Evolutionary conservation across 2,113 vertebrate species (phyloP).

Genomic region (Rissa tridactyla): DNA sequence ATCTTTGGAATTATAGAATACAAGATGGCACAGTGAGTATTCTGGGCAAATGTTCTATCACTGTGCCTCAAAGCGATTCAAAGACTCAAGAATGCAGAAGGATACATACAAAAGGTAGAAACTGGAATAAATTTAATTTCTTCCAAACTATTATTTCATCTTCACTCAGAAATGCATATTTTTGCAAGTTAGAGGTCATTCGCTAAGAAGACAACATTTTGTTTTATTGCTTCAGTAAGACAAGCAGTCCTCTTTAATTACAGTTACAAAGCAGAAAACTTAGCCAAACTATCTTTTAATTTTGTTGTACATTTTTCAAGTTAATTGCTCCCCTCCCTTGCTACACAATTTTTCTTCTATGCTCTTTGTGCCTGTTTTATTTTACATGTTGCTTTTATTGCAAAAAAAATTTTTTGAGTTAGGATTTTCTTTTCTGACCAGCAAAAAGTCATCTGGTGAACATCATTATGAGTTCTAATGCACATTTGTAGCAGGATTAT

Average conservation of each 20-base stretch:
- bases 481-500: background rate
- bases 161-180: background rate
- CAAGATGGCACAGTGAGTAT: background rate
- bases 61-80: background rate
- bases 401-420: background rate
- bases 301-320: constrained; percentile 40
- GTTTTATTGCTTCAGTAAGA: constrained; percentile 33
- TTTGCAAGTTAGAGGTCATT: constrained; percentile 15
- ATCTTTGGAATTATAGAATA: background rate
- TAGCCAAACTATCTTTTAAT: constrained; percentile 37
- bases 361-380: background rate
- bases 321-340: constrained; percentile 3
- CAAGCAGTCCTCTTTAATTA: constrained; percentile 25
- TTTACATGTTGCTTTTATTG: constrained; percentile 27
- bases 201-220: constrained; percentile 12
- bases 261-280: background rate
- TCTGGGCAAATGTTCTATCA: background rate
- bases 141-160: background rate
- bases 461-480: constrained; percentile 12
- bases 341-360: constrained; percentile 14
- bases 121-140: background rate
- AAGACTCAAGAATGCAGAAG: background rate
- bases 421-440: constrained; percentile 7
- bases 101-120: background rate
- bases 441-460: constrained; percentile 37